These are phyloP conservation scores for Mylabris sibirica DNA, from an alignment of 2,888 invertebrate species.

Conservation along the genomic window DNA sequence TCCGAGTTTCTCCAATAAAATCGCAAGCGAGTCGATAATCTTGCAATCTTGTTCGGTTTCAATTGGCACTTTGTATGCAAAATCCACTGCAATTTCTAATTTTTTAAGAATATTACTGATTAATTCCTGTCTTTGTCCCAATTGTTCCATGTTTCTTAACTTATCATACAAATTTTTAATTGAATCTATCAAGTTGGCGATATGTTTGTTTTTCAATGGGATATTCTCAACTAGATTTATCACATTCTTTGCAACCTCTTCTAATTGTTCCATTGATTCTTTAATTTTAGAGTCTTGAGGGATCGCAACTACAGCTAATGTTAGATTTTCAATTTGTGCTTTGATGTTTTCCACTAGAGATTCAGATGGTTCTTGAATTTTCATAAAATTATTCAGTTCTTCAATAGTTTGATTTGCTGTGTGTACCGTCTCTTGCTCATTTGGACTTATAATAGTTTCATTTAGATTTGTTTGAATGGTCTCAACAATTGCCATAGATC, in stretches of 20 bases:
- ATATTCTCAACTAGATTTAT: conserved; percentile 57
- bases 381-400: conserved; percentile 49
- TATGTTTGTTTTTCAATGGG: conserved; percentile 40
- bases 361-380: conserved; percentile 29
- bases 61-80: conserved; percentile 12
- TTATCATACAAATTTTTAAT: conserved; percentile 30
- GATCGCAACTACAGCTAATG: conserved; percentile 53
- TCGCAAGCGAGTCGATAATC: conserved; percentile 8
- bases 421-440: conserved; percentile 51
- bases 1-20: conserved; percentile 17
- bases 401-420: conserved; percentile 49
- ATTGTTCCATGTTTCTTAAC: conserved; percentile 16
- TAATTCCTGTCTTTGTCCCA: conserved; percentile 15
- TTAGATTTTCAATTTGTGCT: conserved; percentile 53
- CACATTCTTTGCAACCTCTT: conserved; percentile 57
- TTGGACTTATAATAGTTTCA: conserved; percentile 35
- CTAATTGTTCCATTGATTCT: conserved; percentile 53
- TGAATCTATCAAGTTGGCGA: conserved; percentile 37
- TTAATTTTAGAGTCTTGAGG: conserved; percentile 53
- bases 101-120: conserved; percentile 25
- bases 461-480: conserved; percentile 41
- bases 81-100: neutral
- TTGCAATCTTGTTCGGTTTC: conserved; percentile 18
- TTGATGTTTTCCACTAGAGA: conserved; percentile 51
- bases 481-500: conserved; percentile 50